Conservation (phyloP, 2,888 invertebrate species). For the Panzeria rudis region DNA sequence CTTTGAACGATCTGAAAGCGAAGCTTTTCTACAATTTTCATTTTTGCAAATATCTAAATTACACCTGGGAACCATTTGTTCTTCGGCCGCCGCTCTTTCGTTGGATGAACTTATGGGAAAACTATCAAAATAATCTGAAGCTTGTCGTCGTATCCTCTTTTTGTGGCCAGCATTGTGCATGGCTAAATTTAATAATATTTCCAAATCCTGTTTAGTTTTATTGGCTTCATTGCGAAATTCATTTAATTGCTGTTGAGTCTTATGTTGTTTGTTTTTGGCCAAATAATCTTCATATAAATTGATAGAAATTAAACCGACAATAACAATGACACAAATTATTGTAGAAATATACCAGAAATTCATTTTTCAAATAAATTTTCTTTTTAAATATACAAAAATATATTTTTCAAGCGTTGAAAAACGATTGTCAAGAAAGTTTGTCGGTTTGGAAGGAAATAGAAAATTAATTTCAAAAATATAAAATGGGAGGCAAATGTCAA, state of each 20-base stretch:
- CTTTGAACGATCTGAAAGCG: not conserved
- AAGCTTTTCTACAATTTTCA: constrained; percentile 70
- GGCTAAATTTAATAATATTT: constrained; percentile 58
- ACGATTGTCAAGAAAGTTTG: not conserved
- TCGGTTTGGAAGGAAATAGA: not conserved
- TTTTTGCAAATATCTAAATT: constrained; percentile 44
- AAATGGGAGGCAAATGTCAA: no score
- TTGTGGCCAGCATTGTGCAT: constrained; percentile 48
- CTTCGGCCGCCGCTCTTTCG: not conserved
- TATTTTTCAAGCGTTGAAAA: not conserved
- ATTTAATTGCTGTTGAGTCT: constrained; percentile 70
- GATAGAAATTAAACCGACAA: constrained; percentile 2
- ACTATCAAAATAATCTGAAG: constrained; percentile 76
- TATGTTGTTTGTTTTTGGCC: not conserved
- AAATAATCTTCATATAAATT: not conserved
- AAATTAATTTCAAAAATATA: not conserved
- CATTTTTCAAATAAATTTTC: constrained; percentile 8
- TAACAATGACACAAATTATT: constrained; percentile 16
- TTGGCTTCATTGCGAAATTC: constrained; percentile 75
- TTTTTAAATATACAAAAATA: constrained; percentile 3
- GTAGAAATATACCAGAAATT: constrained; percentile 50
- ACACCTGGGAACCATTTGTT: not conserved
- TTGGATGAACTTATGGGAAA: constrained; percentile 50
- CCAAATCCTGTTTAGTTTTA: constrained; percentile 72
- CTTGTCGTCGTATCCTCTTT: constrained; percentile 75